These are phyloP conservation scores for Neolamprologus devosi DNA, from an alignment of 2,113 vertebrate genomes.

Conservation along the genomic window DNA sequence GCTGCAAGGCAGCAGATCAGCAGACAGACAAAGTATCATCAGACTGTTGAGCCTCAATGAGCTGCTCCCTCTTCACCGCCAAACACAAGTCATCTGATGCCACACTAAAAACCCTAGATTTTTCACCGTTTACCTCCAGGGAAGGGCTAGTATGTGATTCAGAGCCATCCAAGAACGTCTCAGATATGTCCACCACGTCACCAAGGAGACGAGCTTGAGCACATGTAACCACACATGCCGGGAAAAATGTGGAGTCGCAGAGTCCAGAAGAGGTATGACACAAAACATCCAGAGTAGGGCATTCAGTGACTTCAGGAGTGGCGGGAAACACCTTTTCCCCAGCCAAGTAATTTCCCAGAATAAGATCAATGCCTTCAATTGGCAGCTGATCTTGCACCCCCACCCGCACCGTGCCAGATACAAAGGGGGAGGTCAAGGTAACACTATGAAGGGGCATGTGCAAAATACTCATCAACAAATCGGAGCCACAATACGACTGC, in stretches of 20 bases:
- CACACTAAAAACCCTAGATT: accelerated
- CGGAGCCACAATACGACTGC: neutral
- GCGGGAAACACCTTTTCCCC: accelerated
- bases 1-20: accelerated
- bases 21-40: neutral
- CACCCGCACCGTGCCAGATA: accelerated
- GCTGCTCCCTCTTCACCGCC: neutral
- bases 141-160: neutral
- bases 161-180: neutral
- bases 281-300: neutral
- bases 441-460: neutral
- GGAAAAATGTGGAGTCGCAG: accelerated
- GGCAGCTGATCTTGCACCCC: neutral
- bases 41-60: neutral
- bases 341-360: neutral
- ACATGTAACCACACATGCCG: neutral
- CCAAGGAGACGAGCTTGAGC: neutral
- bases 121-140: accelerated
- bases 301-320: neutral
- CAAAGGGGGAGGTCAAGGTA: neutral
- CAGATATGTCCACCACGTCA: neutral
- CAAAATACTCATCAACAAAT: neutral
- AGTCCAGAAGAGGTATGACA: neutral
- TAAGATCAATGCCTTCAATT: neutral
- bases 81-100: accelerated